Base-by-base conservation (phyloP, 2,888 invertebrate genomes). In the Agonopterix subpropinquella region DNA sequence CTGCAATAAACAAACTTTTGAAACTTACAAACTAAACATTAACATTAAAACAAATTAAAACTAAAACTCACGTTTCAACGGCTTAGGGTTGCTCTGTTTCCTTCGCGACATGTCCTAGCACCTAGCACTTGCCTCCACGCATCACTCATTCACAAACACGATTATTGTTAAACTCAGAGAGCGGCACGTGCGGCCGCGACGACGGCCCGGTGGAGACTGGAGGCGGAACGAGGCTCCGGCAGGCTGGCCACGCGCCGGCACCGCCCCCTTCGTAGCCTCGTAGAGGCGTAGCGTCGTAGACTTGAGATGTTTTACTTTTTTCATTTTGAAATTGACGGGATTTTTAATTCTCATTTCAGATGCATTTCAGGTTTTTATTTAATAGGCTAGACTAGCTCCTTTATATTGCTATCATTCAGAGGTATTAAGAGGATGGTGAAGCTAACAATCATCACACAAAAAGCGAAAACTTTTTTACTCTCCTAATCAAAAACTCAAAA, bases 81-180 rank as follows among this genome's bases (percentile, higher is more conserved):
- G 96, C 89, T 97, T 97, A 70, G 97, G 97, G 90, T 97, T 96
- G 90, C 96, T 95, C 91, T 97, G 97, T 91, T 97, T 97, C 90
- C 97, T 92, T 85, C 97, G 94, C 83, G 97, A 97, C 96, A 97
- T 97, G 83, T 77, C 86, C 84, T 80, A 80, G 70, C 67, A 66
- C 62, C 67, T 69, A 60, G 59, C 67, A 65, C 68, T 55, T 61
- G 65, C 71, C 68, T 63, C 61, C 66, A 67, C 53, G 50, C 47
- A 54, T 51, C 51, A 43, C 43, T 11, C 8, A 11, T n/a, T 42
- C 42, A 13, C 42, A 13, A 42, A 42, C 42, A 39, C 39, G n/a
- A 9, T n/a, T 9, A 39, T 39, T 11, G 2, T 42, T 7, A 8
- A 42, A n/a, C 11, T 42, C 11, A 0, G 5, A 11, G 42, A 42